Percentiles rank a stretch among this genome's conserved stretches.
phyloP scores from a whole-genome alignment of 2,888 invertebrate genomes.

The Drosophila dives region DNA sequence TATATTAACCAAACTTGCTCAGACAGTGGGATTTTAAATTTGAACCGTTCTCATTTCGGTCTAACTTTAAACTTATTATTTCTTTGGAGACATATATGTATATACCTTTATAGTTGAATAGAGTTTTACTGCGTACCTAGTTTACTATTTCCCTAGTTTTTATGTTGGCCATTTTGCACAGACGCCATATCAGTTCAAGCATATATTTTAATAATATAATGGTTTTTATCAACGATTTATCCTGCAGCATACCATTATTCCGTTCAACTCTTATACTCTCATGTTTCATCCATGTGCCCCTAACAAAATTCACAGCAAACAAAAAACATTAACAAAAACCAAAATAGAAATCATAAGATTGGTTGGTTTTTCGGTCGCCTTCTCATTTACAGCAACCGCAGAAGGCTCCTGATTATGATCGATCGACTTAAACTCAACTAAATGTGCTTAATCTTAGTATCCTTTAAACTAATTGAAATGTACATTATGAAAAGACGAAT shows the following conservation, averaged over 20 bases:
- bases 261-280: constrained; percentile 48
- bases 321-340: constrained; percentile 16
- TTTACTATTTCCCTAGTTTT: constrained; percentile 21
- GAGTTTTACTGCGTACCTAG: constrained; percentile 30
- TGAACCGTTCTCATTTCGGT: neutral
- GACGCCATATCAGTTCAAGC: constrained; percentile 30
- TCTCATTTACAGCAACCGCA: constrained; percentile 93
- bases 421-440: constrained; percentile 46
- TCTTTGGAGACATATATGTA: constrained; percentile 3
- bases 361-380: constrained; percentile 89
- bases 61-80: neutral
- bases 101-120: constrained; percentile 10
- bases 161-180: constrained; percentile 47
- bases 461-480: constrained; percentile 36
- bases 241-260: constrained; percentile 51
- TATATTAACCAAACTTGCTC: constrained; percentile 3
- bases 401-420: constrained; percentile 88
- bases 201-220: neutral
- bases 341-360: constrained; percentile 68
- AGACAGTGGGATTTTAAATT: constrained; percentile 20
- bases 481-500: constrained; percentile 49
- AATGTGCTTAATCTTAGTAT: constrained; percentile 34
- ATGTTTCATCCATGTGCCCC: constrained; percentile 56
- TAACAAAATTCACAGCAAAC: constrained; percentile 32
- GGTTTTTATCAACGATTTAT: constrained; percentile 32